These are phyloP conservation scores for Hemitrygon akajei DNA, from an alignment of 2,797 vertebrate species.

Conservation along the genomic window DNA sequence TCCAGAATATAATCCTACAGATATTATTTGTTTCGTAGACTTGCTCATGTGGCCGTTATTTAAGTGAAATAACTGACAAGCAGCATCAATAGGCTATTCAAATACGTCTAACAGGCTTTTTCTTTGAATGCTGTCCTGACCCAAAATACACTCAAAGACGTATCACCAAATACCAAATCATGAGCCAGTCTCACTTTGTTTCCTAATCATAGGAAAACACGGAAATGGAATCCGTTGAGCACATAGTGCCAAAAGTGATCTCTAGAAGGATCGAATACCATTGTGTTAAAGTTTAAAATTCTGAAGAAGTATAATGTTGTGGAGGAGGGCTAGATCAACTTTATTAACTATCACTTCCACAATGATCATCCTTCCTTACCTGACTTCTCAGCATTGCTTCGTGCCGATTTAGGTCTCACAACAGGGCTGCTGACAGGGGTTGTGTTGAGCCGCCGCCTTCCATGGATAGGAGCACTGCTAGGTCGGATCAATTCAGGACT, in stretches of 20 bases:
- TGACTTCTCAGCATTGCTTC: conserved; percentile 47
- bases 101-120: not conserved
- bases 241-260: not conserved
- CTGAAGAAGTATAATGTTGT: not conserved
- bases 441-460: conserved; percentile 53
- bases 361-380: conserved; percentile 47
- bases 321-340: not conserved
- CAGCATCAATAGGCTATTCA: not conserved
- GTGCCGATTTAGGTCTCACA: conserved; percentile 47
- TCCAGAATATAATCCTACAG: not conserved
- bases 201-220: not conserved
- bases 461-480: conserved; percentile 50
- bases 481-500: conserved; percentile 63
- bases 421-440: conserved; percentile 53
- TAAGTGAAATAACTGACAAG: not conserved
- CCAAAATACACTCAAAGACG: not conserved
- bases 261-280: not conserved
- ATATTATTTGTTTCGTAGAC: not conserved
- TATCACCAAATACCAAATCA: not conserved
- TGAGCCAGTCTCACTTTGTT: not conserved
- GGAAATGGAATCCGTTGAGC: not conserved
- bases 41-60: not conserved
- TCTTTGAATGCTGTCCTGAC: not conserved
- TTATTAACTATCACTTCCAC: not conserved
- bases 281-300: not conserved